Percentiles rank a stretch among this genome's conserved stretches.
These are phyloP conservation scores for Patella depressa DNA, from an alignment of 2,888 invertebrate species.

Conservation along the genomic window DNA sequence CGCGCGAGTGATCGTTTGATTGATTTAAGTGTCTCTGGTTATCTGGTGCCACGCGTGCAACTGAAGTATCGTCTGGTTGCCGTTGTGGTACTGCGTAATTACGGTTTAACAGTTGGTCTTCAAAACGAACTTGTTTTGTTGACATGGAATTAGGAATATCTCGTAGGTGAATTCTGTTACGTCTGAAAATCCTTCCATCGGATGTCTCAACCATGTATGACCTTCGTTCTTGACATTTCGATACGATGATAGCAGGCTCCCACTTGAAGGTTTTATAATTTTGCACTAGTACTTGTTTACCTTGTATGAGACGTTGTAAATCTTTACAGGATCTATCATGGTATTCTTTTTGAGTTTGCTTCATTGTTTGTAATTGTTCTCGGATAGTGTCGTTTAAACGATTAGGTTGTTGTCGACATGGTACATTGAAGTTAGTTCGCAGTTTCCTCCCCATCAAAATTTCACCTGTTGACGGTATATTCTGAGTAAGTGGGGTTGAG, in stretches of 20 bases:
- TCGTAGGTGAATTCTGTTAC: slow-evolving; percentile 3
- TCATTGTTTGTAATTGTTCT: background rate
- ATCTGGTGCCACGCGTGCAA: too few species aligned
- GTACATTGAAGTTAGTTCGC: background rate
- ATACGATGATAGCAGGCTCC: slow-evolving; percentile 1
- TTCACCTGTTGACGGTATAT: slow-evolving; percentile 16
- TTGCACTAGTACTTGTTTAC: background rate
- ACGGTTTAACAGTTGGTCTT: background rate
- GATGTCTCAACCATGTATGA: slow-evolving; percentile 9
- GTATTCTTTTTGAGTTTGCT: background rate
- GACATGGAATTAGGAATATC: background rate
- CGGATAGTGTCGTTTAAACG: background rate
- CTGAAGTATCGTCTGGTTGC: background rate
- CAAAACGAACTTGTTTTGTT: background rate
- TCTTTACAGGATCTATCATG: background rate
- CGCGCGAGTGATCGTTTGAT: too few species aligned
- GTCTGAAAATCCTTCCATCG: background rate
- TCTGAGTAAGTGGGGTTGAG: slow-evolving; percentile 7
- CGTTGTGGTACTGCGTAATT: background rate
- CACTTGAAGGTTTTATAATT: slow-evolving; percentile 5
- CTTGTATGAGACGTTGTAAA: background rate
- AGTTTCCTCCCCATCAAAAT: slow-evolving; percentile 14
- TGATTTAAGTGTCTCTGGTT: too few species aligned
- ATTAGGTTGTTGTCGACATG: background rate
- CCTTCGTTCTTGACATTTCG: slow-evolving; percentile 6